These are phyloP conservation scores for Chelonia mydas DNA, from an alignment of 2,797 vertebrate genomes.

Conservation along the genomic window DNA sequence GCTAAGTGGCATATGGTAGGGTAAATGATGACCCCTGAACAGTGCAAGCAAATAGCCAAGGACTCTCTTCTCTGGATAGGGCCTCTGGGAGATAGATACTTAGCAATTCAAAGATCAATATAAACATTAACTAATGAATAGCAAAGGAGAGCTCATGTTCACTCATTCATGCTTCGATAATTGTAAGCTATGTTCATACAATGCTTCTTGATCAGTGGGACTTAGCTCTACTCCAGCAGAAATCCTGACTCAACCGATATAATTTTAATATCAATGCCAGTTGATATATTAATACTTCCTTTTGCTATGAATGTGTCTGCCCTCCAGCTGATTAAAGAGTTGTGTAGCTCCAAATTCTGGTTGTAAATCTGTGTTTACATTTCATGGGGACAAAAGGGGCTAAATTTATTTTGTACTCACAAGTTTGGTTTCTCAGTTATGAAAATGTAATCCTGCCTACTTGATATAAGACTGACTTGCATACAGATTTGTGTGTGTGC, in stretches of 20 bases:
- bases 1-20: constrained; percentile 59
- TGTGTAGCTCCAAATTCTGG: constrained; percentile 18
- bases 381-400: background rate
- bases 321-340: constrained; percentile 47
- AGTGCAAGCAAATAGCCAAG: constrained; percentile 61
- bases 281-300: constrained; percentile 15
- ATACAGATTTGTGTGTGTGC: constrained; percentile 43
- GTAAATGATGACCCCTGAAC: constrained; percentile 50
- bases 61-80: constrained; percentile 51
- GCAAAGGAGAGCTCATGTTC: constrained; percentile 3
- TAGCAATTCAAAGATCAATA: constrained; percentile 31
- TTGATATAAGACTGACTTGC: constrained; percentile 15
- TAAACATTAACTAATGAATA: constrained; percentile 51
- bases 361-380: constrained; percentile 6
- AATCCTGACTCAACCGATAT: constrained; percentile 23
- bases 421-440: constrained; percentile 67
- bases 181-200: background rate
- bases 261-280: constrained; percentile 32
- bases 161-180: constrained; percentile 17
- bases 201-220: background rate
- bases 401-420: constrained; percentile 60
- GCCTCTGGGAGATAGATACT: constrained; percentile 48
- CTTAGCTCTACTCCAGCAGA: constrained; percentile 35
- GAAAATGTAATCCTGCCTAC: constrained; percentile 47
- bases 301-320: constrained; percentile 34